These are phyloP conservation scores for Edolisoma coerulescens DNA, from an alignment of 2,113 vertebrate species.

Conservation along the genomic window DNA sequence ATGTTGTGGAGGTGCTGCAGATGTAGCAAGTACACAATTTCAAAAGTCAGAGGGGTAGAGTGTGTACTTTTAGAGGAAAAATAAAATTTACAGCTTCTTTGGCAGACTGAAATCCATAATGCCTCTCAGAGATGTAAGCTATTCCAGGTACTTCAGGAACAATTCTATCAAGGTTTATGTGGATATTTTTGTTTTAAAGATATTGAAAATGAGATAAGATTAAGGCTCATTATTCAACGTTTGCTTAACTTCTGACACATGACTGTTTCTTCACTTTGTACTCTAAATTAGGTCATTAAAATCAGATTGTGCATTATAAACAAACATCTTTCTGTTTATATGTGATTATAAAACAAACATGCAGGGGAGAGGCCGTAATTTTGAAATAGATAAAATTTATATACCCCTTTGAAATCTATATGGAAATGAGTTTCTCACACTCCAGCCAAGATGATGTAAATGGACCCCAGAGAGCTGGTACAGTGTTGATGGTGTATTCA, in stretches of 20 bases:
- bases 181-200: slow-evolving; percentile 20
- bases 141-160: neutral
- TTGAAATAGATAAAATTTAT: slow-evolving; percentile 19
- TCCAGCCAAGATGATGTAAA: neutral
- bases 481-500: neutral
- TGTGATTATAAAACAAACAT: slow-evolving; percentile 30
- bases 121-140: neutral
- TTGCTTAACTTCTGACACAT: neutral
- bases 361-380: slow-evolving; percentile 20
- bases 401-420: neutral
- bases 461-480: neutral
- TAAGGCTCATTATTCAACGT: neutral
- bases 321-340: slow-evolving; percentile 33
- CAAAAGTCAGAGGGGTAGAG: neutral
- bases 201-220: slow-evolving; percentile 21
- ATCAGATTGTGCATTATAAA: slow-evolving; percentile 23
- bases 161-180: neutral
- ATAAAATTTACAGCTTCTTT: neutral
- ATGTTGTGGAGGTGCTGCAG: neutral
- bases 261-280: neutral
- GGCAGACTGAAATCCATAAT: neutral
- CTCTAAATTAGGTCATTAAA: slow-evolving; percentile 13
- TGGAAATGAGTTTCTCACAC: slow-evolving; percentile 30
- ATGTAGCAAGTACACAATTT: neutral
- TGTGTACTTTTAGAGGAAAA: neutral